Base-by-base conservation (phyloP, 1,140 invertebrate species). In the Holotrichia oblita region DNA sequence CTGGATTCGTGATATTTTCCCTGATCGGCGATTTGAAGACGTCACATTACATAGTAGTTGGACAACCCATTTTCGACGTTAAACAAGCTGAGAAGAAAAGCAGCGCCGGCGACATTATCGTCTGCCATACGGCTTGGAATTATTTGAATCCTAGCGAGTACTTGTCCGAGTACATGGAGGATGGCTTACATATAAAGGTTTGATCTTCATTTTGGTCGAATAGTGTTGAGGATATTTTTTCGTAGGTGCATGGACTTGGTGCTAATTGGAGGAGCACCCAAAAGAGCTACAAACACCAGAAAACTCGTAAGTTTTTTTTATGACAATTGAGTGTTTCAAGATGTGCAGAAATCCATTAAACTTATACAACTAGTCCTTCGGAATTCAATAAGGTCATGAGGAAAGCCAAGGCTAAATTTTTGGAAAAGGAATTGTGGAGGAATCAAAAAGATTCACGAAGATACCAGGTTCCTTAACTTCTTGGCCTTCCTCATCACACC, bases 11-110 rank as follows among this genome's bases (percentile, higher is more conserved):
- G 12, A 87, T 88, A 17, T 92, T 92, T 78, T 89, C 90, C 0
- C 87, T 90, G 6, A 89, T 92, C 72, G 91, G 91, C 3, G 86
- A 90, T 76, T 85, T 85, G 2, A 81, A 86, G 9, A 87, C 83
- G 40, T 89, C 89, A 0, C 87, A 91, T 81, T 92, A 90, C 81
- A 88, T 92, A 2, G 87, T 92, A 8, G 88, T 89, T 34, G 92
- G 92, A 0, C 87, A 89, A 81, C 89, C 91, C 0, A 89, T 93
- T n/a, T 89, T 89, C 86, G 90, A 92, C 78, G 89, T 90, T 0
- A 93, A 92, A 86, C 85, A 75, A n/a, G 88, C 87, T 0, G 87
- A 89, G 78, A 85, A 87, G 73, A 82, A 85, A 80, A 87, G 86
- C 76, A 83, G 80, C 27, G 88, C 89, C n/a, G 89, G 89, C 17